Evolutionary conservation across 2,888 invertebrate species (phyloP), one percentile per base, ranked within the genome.

Genomic region (Spisula solida): DNA sequence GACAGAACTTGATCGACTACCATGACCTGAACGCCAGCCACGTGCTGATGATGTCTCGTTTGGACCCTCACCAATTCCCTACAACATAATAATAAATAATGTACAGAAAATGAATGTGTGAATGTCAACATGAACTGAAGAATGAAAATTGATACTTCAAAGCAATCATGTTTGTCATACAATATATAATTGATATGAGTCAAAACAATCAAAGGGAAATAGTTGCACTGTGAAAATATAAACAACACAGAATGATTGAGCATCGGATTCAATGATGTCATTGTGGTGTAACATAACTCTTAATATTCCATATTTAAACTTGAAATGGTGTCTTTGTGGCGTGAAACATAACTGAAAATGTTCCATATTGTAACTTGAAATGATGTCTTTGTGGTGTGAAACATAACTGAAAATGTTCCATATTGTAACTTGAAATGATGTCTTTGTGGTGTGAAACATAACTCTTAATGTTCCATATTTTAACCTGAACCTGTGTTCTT

Each of bases 41-140:
- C 95, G 85, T 10, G 96, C 96, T 75, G 96, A 95, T 0, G 95
- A 93, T 0, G 94, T 92, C 87, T 96, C 96, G 90, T 89, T 94
- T 16, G 95, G 95, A 84, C 94, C 93, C 34, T 95, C 96, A 51
- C 95, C 95, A 55, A 95, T 88, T 78, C 95, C 96, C 95, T 95
- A 89, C 8, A 88, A 25, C 25, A 51, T 18, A 55, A 79, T 31
- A 70, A 25, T n/a, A n/a, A 47, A 66, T 20, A 41, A 14, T 66
- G 47, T 34, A 14, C 48, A 25, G 60, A 66, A 66, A 66, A 25
- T 47, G 6, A 82, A 82, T 66, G 14, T 14, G 1, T n/a, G 25
- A 8, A 78, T 34, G 34, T 41, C 41, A n/a, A 78, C 78, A 78
- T 78, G 41, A 78, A 12, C 10, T 12, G 14, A 66, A 66, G 5